These are phyloP conservation scores for Apostichopus californicus DNA, from an alignment of 35 echinoderm and acorn worm genomes.

Conservation along the genomic window DNA sequence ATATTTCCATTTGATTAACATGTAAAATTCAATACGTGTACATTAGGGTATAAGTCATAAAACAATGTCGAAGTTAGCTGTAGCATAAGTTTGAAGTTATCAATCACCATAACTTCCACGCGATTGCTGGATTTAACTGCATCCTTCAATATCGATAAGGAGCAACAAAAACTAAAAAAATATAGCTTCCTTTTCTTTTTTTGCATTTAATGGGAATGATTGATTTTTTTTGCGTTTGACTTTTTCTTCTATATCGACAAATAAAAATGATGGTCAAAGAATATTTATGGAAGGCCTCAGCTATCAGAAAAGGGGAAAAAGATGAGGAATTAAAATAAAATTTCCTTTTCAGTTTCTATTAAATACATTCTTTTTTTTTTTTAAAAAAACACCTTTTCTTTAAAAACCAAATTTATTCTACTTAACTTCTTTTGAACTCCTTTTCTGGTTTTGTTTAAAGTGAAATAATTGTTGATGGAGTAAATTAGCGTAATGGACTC, in stretches of 20 bases:
- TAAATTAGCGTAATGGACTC: conserved; percentile 10
- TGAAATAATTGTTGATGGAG: conserved; percentile 20
- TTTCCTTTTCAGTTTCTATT: background rate
- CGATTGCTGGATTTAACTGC: background rate
- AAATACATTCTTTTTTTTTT: background rate
- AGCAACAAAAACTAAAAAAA: background rate
- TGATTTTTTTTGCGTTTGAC: background rate
- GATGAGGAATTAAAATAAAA: conserved; percentile 1
- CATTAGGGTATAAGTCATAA: background rate
- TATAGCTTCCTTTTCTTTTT: background rate
- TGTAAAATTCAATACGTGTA: conserved; percentile 9
- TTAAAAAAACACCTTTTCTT: background rate
- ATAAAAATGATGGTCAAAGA: background rate
- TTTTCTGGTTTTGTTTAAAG: background rate
- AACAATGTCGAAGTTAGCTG: background rate
- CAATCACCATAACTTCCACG: background rate
- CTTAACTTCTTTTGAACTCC: conserved; percentile 5
- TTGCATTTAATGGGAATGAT: conserved; percentile 2
- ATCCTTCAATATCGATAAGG: background rate
- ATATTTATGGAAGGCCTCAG: conserved; percentile 13
- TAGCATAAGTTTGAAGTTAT: background rate
- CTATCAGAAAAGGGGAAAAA: background rate
- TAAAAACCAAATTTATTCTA: conserved; percentile 8
- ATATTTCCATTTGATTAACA: background rate
- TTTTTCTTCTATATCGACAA: background rate